These are phyloP conservation scores for Teleogryllus occipitalis DNA, from an alignment of 1,140 invertebrate genomes.

Conservation along the genomic window DNA sequence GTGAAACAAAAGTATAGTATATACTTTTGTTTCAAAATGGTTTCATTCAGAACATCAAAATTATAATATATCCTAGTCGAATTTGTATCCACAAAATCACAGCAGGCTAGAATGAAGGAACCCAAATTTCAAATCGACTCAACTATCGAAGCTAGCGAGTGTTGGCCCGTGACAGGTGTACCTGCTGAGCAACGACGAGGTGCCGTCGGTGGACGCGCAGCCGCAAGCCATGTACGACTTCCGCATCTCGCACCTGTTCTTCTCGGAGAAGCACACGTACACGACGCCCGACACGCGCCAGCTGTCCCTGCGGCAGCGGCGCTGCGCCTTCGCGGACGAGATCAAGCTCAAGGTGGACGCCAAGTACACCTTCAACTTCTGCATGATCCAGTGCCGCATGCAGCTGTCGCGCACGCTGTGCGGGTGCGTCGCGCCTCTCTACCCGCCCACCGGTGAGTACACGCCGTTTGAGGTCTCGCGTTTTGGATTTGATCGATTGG, in stretches of 20 bases:
- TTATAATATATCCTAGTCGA: too few relatives aligned
- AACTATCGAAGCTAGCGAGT: too few relatives aligned
- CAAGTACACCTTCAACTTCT: conserved; percentile 54
- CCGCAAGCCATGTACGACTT: conserved; percentile 58
- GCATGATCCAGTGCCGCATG: conserved; percentile 60
- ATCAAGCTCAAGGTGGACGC: conserved; percentile 43
- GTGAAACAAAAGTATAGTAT: too few relatives aligned
- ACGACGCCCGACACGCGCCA: conserved; percentile 59
- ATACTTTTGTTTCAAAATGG: too few relatives aligned
- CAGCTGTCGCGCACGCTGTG: conserved; percentile 46
- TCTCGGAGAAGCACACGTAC: conserved; percentile 61
- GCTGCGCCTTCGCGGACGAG: conserved; percentile 48
- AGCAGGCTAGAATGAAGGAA: too few relatives aligned
- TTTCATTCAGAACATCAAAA: too few relatives aligned
- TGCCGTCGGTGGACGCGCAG: conserved; percentile 52
- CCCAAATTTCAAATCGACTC: too few relatives aligned
- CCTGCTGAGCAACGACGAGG: conserved; percentile 56
- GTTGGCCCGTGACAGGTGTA: conserved; percentile 48
- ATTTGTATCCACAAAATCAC: too few relatives aligned
- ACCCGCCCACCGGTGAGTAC: conserved; percentile 39
- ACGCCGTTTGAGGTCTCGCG: too few relatives aligned
- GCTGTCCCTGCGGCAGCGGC: conserved; percentile 52
- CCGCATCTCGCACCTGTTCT: conserved; percentile 50
- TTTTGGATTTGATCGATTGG: too few relatives aligned
- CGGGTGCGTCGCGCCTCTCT: conserved; percentile 58